Evolutionary conservation across 2,797 vertebrate species (phyloP), one percentile per base, ranked within the genome.

Genomic region (Lepilemur ruficaudatus): DNA sequence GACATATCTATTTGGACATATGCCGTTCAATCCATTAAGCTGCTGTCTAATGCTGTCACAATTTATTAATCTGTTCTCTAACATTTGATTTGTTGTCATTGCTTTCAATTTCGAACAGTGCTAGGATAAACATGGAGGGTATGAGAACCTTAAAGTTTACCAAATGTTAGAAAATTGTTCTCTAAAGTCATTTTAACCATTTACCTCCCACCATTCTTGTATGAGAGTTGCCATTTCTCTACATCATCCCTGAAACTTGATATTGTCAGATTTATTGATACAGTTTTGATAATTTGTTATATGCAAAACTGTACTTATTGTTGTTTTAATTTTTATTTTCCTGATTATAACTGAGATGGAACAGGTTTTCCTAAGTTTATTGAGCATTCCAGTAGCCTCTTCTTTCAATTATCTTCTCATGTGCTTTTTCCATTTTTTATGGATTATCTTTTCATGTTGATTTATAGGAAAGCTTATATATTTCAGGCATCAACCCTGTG

Each of bases 301-400:
- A 59, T 30, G 28, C 4, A 59, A 89, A 92, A 85, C 2, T 55
- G 2, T 9, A 22, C 38, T 50, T 76, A 20, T 17, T 85, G 50
- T 65, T 52, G 48, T 59, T 94, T 94, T 43, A 96, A 65, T 57
- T 96, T 92, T 82, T 90, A 83, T 46, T 91, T 91, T 75, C 9
- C 72, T 52, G n/a, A 50, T 73, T 22, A 41, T 7, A 50, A 43
- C 32, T 32, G 32, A 95, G 22, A 89, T 57, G 5, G 12, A 75
- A 63, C 1, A 38, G 18, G 13, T 84, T 91, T 73, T 61, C 4
- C 5, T 72, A 87, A 46, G 7, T 38, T 73, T 61, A 61, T 18
- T 80, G 57, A 73, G 35, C 48, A 18, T 69, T 50, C 72, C 23
- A 14, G 4, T 22, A 76, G 30, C 22, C 7, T 70, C 52, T 69